phyloP scores from a whole-genome alignment of 64 coral and sea anemone genomes.

The Dendronephthya gigantea region DNA sequence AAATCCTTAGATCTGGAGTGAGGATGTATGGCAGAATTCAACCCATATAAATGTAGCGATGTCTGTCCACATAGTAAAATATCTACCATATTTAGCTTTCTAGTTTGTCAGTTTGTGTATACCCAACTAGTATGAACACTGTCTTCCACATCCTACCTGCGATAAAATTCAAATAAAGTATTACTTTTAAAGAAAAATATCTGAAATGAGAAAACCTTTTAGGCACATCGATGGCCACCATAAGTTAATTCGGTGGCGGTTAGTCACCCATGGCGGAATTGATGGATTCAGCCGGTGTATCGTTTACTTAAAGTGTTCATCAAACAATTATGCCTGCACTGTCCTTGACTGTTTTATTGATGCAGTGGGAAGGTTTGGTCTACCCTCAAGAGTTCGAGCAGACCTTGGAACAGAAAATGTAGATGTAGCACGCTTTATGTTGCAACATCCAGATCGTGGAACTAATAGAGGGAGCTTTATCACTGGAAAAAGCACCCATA shows the following conservation, averaged over 20 bases:
- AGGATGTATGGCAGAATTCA: no score
- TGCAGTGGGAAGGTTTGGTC: constrained; percentile 4
- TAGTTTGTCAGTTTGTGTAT: no score
- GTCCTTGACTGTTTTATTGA: background rate
- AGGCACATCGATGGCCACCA: background rate
- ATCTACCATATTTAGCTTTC: no score
- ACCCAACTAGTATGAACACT: no score
- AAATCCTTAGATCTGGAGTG: no score
- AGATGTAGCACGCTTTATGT: background rate
- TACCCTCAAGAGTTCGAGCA: background rate
- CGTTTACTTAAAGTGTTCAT: constrained; percentile 1
- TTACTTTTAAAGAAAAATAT: no score
- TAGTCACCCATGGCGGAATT: background rate
- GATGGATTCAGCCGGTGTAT: constrained; percentile 7
- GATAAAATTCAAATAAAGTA: no score
- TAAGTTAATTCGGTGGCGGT: background rate
- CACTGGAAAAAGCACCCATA: constrained; percentile 3
- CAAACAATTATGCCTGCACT: constrained; percentile 2
- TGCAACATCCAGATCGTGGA: constrained; percentile 17
- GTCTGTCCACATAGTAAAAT: no score
- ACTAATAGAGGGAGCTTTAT: constrained; percentile 9
- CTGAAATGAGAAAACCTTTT: background rate
- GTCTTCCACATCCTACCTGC: no score
- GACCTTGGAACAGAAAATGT: background rate
- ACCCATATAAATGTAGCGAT: no score